A percentile compares a stretch with the other conserved stretches of the same genome.
Evolutionary conservation across 1,140 invertebrate species (phyloP).

Genomic region (Microplitis demolitor): DNA sequence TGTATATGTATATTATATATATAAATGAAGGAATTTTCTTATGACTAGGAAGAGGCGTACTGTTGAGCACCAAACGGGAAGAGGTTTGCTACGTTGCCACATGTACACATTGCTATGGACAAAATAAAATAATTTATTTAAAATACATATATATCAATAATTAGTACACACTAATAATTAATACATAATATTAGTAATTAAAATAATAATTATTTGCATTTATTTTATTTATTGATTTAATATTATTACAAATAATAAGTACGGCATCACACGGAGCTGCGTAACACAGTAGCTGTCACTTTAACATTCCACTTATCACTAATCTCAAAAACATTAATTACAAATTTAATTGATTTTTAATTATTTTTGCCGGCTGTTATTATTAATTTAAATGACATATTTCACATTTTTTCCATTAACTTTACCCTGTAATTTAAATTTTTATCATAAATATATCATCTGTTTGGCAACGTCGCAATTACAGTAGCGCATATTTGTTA

Average conservation of each 20-base stretch:
- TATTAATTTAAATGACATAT: constrained; percentile 38
- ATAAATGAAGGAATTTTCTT: constrained; percentile 31
- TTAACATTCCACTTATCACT: constrained; percentile 60
- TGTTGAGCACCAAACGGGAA: constrained; percentile 43
- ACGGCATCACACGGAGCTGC: constrained; percentile 59
- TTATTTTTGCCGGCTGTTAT: constrained; percentile 28
- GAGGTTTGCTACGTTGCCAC: constrained; percentile 56
- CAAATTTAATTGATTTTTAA: constrained; percentile 43
- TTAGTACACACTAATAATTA: background rate
- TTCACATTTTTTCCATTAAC: constrained; percentile 41
- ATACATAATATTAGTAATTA: background rate
- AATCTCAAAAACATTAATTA: constrained; percentile 38
- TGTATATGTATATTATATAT: background rate
- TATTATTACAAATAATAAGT: constrained; percentile 34
- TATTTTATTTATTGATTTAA: background rate
- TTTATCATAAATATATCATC: constrained; percentile 46
- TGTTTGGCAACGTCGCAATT: constrained; percentile 55
- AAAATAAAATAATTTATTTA: constrained; percentile 42
- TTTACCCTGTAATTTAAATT: constrained; percentile 36
- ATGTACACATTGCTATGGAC: constrained; percentile 46
- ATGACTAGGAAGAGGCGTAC: constrained; percentile 55
- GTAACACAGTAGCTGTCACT: constrained; percentile 61
- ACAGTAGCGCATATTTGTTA: constrained; percentile 33
- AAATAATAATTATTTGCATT: background rate
- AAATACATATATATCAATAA: background rate